Evolutionary conservation across 1,140 invertebrate species (phyloP).

Genomic region (Dendroctonus ponderosae): DNA sequence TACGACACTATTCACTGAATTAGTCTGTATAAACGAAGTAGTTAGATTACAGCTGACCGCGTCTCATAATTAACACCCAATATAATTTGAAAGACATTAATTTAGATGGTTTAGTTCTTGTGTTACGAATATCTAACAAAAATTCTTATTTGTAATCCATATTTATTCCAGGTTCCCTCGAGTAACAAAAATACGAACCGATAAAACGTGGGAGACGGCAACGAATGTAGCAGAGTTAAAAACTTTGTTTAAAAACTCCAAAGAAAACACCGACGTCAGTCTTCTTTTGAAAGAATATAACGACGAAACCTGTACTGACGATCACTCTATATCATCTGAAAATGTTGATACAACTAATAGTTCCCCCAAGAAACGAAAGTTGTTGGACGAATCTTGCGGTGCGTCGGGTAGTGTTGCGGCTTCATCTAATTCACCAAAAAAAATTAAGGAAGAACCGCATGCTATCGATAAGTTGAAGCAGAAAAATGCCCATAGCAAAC

Average conservation of each 20-base stretch:
- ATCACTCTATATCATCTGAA: not conserved
- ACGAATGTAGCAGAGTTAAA: conserved; percentile 75
- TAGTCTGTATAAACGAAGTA: too few species aligned
- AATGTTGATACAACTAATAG: conserved; percentile 10
- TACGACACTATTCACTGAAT: too few species aligned
- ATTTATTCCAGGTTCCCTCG: conserved; percentile 67
- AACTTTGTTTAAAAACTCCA: conserved; percentile 64
- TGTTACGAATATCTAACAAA: not conserved
- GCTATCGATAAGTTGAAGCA: not conserved
- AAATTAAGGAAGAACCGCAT: conserved; percentile 8
- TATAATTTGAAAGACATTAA: too few species aligned
- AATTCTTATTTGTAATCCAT: not conserved
- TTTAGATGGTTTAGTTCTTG: too few species aligned
- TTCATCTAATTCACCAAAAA: not conserved
- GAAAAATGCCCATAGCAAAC: conserved; percentile 11
- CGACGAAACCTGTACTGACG: conserved; percentile 1
- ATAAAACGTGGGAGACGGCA: conserved; percentile 82
- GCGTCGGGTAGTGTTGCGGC: not conserved
- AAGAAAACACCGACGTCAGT: conserved; percentile 65
- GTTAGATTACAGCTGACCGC: too few species aligned
- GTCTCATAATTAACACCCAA: too few species aligned
- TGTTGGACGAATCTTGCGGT: not conserved
- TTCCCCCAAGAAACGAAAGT: conserved; percentile 37
- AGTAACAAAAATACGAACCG: conserved; percentile 76
- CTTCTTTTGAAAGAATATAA: conserved; percentile 56